A percentile compares a stretch with the other conserved stretches of the same genome.
These are phyloP conservation scores for Chymomyza fuscimana DNA, from an alignment of 2,888 invertebrate genomes.

Conservation along the genomic window DNA sequence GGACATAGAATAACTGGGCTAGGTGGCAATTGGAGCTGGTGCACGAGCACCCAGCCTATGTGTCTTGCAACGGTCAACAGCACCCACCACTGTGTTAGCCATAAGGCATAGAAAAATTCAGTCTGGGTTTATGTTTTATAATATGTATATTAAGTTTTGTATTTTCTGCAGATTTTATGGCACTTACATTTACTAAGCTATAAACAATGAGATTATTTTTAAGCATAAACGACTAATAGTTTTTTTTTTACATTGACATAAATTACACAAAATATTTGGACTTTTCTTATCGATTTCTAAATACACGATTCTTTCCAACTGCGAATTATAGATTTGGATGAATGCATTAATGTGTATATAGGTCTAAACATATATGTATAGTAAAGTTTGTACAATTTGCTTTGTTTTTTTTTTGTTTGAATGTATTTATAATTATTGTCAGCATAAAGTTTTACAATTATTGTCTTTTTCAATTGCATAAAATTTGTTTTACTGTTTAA, in stretches of 20 bases:
- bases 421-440: slow-evolving; percentile 15
- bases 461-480: slow-evolving; percentile 52
- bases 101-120: neutral
- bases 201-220: slow-evolving; percentile 73
- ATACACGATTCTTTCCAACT: neutral
- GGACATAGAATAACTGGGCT: slow-evolving; percentile 46
- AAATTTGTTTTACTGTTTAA: slow-evolving; percentile 33
- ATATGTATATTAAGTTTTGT: slow-evolving; percentile 39
- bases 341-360: neutral
- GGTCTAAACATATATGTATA: neutral
- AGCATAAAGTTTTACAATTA: slow-evolving; percentile 32
- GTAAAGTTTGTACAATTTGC: neutral
- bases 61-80: neutral
- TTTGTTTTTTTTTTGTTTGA: slow-evolving; percentile 34
- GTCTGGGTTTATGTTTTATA: neutral
- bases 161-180: slow-evolving; percentile 65
- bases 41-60: slow-evolving; percentile 38
- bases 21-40: slow-evolving; percentile 9
- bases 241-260: slow-evolving; percentile 20
- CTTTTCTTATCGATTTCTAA: slow-evolving; percentile 3
- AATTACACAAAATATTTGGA: slow-evolving; percentile 18
- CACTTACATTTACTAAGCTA: slow-evolving; percentile 66
- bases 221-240: slow-evolving; percentile 23
- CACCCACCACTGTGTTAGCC: neutral
- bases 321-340: neutral